These are phyloP conservation scores for Cryptoblepharus egeriae DNA, from an alignment of 2,797 vertebrate species.

Conservation along the genomic window DNA sequence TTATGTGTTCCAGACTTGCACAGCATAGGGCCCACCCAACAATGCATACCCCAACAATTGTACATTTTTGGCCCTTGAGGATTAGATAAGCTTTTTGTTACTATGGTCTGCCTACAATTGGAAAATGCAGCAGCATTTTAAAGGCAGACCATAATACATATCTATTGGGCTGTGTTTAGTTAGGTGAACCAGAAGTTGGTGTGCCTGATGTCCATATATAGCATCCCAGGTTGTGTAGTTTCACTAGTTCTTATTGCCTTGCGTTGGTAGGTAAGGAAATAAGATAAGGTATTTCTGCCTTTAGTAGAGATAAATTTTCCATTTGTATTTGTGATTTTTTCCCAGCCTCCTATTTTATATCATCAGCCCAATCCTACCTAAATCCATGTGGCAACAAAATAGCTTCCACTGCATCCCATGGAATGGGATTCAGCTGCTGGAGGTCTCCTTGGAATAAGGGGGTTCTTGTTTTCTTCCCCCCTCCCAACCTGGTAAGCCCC, in stretches of 20 bases:
- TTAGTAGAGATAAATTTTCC: background rate
- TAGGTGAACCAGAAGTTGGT: background rate
- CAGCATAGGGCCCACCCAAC: background rate
- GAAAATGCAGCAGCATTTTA: background rate
- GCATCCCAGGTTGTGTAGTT: slow-evolving; percentile 3
- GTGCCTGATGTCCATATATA: background rate
- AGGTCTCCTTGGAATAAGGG: too few relatives aligned
- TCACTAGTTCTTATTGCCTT: background rate
- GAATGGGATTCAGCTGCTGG: too few relatives aligned
- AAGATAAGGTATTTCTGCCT: background rate
- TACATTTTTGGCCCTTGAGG: background rate
- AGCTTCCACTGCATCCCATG: too few relatives aligned
- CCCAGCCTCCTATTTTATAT: background rate
- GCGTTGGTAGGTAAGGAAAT: background rate
- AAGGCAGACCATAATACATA: background rate
- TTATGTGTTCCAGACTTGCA: background rate
- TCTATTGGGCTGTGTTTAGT: background rate
- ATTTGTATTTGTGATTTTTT: background rate
- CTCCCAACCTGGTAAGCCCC: too few relatives aligned
- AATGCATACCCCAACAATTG: background rate
- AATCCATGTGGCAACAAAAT: too few relatives aligned
- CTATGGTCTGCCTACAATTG: background rate
- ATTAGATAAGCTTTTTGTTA: background rate
- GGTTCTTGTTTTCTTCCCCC: too few relatives aligned
- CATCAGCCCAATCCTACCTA: too few relatives aligned